These are phyloP conservation scores for Mustelus asterias DNA, from an alignment of 2,113 vertebrate genomes.

Conservation along the genomic window DNA sequence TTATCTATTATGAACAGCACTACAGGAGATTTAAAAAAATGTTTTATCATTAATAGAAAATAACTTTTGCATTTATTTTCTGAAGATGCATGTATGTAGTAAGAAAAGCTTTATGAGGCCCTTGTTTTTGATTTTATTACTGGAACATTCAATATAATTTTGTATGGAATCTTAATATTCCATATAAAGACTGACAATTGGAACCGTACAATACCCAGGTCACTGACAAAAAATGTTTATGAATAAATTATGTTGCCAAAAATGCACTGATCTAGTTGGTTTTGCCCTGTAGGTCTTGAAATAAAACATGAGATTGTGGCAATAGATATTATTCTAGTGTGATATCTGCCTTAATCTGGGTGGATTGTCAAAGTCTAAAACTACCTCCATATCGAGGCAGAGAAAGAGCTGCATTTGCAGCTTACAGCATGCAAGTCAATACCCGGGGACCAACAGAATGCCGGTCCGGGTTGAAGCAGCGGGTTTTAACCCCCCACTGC, in stretches of 20 bases:
- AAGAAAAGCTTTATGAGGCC: no score
- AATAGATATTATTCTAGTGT: not conserved
- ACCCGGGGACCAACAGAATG: no score
- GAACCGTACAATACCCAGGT: no score
- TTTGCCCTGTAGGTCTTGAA: not conserved
- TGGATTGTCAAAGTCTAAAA: not conserved
- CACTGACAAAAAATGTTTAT: no score
- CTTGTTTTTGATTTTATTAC: not conserved
- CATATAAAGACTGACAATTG: no score
- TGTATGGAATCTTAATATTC: not conserved
- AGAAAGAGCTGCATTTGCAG: not conserved
- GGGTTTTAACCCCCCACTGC: no score
- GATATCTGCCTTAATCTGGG: not conserved
- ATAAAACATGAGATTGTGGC: no score
- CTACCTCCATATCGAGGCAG: not conserved
- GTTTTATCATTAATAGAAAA: not conserved
- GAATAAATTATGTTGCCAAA: no score
- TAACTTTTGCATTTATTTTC: no score
- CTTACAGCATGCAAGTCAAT: no score
- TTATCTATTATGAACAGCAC: not conserved
- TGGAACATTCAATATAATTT: not conserved
- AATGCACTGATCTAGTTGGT: not conserved
- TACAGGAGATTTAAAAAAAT: not conserved
- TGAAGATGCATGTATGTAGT: no score
- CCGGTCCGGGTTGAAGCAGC: no score